phyloP scores from a whole-genome alignment of 1,140 invertebrate genomes.

The Andrena cerasifolii region DNA sequence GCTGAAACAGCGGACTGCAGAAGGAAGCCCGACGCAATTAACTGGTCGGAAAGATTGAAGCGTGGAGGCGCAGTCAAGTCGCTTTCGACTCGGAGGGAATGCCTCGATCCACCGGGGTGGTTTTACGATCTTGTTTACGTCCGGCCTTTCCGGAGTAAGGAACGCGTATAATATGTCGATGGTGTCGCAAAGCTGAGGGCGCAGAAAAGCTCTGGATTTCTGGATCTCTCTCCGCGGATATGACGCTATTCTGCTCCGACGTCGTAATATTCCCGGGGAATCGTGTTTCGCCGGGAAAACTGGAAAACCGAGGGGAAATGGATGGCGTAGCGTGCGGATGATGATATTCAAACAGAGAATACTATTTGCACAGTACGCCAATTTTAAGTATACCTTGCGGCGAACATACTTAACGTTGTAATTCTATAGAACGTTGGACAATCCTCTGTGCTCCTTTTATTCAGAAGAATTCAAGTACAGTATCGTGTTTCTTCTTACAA shows the following conservation, averaged over 20 bases:
- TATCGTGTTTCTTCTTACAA: too few relatives aligned
- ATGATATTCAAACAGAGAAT: neutral
- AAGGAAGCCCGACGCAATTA: neutral
- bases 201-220: constrained; percentile 12
- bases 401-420: too few relatives aligned
- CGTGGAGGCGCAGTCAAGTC: neutral
- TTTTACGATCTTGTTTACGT: constrained; percentile 71
- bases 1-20: neutral
- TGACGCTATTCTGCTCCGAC: neutral
- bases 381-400: too few relatives aligned
- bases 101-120: constrained; percentile 39
- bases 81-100: constrained; percentile 37
- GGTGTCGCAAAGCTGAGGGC: neutral
- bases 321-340: neutral
- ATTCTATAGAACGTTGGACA: too few relatives aligned
- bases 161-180: constrained; percentile 23
- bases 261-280: constrained; percentile 8
- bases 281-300: neutral
- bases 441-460: too few relatives aligned
- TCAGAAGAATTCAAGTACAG: too few relatives aligned
- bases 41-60: constrained; percentile 1
- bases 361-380: neutral
- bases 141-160: constrained; percentile 21
- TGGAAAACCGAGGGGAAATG: neutral
- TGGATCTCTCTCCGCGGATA: constrained; percentile 9